Conservation (phyloP, 2,113 vertebrate genomes). For the Cebidichthys violaceus region DNA sequence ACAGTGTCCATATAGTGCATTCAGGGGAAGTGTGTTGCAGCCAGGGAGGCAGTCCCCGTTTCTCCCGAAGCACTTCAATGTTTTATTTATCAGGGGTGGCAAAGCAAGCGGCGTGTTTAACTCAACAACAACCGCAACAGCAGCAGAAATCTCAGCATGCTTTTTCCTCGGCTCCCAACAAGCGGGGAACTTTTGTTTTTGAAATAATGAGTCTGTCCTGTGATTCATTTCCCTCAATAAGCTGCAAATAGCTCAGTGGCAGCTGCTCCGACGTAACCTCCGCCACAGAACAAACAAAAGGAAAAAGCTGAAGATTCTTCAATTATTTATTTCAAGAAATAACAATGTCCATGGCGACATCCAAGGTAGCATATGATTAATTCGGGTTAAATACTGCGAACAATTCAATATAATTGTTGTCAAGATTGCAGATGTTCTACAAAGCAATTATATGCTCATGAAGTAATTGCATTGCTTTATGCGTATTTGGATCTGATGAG, state of each 20-base stretch:
- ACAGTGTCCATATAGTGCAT: conserved; percentile 56
- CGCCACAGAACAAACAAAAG: conserved; percentile 21
- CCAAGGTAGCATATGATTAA: conserved; percentile 31
- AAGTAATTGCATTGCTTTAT: conserved; percentile 65
- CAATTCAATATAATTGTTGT: conserved; percentile 50
- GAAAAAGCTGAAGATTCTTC: neutral
- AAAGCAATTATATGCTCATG: conserved; percentile 53
- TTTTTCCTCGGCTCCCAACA: neutral
- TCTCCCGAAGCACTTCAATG: conserved; percentile 70
- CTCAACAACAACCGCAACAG: conserved; percentile 69
- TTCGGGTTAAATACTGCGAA: conserved; percentile 34
- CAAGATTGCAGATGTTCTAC: conserved; percentile 50
- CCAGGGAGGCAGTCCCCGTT: conserved; percentile 39
- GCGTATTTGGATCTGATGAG: conserved; percentile 69
- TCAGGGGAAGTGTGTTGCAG: conserved; percentile 53
- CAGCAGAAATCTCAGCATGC: conserved; percentile 67
- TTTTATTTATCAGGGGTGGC: conserved; percentile 80
- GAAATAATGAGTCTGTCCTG: conserved; percentile 47
- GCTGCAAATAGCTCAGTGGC: conserved; percentile 42
- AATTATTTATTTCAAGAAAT: conserved; percentile 4
- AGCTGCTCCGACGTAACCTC: conserved; percentile 37
- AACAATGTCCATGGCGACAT: conserved; percentile 15
- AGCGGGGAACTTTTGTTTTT: conserved; percentile 55
- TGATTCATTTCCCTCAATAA: conserved; percentile 63
- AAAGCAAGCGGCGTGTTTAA: conserved; percentile 77